Base-by-base conservation (phyloP, 1,140 invertebrate species). In the Drosophila parvula region DNA sequence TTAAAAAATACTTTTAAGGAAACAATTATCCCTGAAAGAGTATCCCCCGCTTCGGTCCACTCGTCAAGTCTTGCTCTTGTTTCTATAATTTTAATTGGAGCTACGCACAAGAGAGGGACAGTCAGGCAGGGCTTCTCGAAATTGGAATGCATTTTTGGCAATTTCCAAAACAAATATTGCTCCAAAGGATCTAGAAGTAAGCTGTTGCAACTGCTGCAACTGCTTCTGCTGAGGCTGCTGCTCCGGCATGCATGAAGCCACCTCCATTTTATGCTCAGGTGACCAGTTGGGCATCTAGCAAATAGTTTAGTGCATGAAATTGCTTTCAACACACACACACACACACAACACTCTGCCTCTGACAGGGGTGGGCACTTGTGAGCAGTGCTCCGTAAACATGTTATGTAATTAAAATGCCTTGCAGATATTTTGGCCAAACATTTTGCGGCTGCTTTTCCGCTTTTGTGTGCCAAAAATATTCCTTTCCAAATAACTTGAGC, bases 371-470 rank as follows among this genome's bases (percentile, higher is more conserved):
- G 45, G 36, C 27, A 50, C 18, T 56, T 50, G 69, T 65, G 67
- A 56, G 51, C 50, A 36, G 38, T 64, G 63, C 74, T 63, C 18
- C 44, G 60, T 61, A 77, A 75, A 71, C 62, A 83, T 88, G 70
- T 81, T 88, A 74, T 90, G 85, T 90, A 89, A 89, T 89, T 89
- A 89, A 89, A 89, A 89, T 84, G 74, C 80, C 84, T 89, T 68
- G 62, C 48, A 78, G 67, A 75, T 77, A 81, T 81, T 84, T 78
- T 71, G 58, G 28, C 57, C 64, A 77, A 83, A 76, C 74, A 76
- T 76, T 76, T 76, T 76, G 73, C 47, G 73, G 73, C 62, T 76
- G 47, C 62, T 76, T 76, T 76, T 41, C 47, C 41, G 73, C 74
- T 65, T 79, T 71, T 63, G 60, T 79, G 62, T 77, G 68, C 71